Percentiles rank a stretch among this genome's conserved stretches.
Evolutionary conservation across 2,888 invertebrate genomes (phyloP).

Genomic region (Rhingia rostrata): DNA sequence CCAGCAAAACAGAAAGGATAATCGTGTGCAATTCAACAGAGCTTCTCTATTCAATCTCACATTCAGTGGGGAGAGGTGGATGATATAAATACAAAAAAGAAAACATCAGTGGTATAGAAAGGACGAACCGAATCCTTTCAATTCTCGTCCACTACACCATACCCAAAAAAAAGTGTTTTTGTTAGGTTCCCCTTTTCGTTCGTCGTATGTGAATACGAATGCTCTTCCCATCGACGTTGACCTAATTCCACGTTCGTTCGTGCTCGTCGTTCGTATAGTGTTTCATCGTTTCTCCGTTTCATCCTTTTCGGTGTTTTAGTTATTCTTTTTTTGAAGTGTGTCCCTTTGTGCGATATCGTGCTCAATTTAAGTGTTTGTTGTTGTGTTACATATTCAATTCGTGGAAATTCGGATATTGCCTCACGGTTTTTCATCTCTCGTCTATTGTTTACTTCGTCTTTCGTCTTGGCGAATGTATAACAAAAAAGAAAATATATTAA

Average conservation of each 20-base stretch:
- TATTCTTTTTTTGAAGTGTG: slow-evolving; percentile 31
- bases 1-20: slow-evolving; percentile 45
- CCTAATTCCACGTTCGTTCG: slow-evolving; percentile 68
- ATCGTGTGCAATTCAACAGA: slow-evolving; percentile 67
- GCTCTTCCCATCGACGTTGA: slow-evolving; percentile 61
- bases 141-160: slow-evolving; percentile 40
- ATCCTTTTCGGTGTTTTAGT: slow-evolving; percentile 20
- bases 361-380: slow-evolving; percentile 38
- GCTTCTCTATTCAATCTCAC: slow-evolving; percentile 40
- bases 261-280: slow-evolving; percentile 34
- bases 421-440: slow-evolving; percentile 3
- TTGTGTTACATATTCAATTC: slow-evolving; percentile 26
- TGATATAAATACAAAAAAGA: slow-evolving; percentile 14
- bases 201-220: slow-evolving; percentile 42
- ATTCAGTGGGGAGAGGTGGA: slow-evolving; percentile 19
- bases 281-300: slow-evolving; percentile 28
- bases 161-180: slow-evolving; percentile 56
- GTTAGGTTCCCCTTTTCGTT: slow-evolving; percentile 46
- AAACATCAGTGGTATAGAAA: slow-evolving; percentile 26
- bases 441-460: slow-evolving; percentile 24
- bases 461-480: slow-evolving; percentile 41
- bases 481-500: slow-evolving; percentile 39
- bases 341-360: slow-evolving; percentile 40
- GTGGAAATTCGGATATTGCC: slow-evolving; percentile 44
- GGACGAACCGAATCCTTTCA: slow-evolving; percentile 54